These are phyloP conservation scores for Ictalurus furcatus DNA, from an alignment of 2,113 vertebrate genomes.

Conservation along the genomic window DNA sequence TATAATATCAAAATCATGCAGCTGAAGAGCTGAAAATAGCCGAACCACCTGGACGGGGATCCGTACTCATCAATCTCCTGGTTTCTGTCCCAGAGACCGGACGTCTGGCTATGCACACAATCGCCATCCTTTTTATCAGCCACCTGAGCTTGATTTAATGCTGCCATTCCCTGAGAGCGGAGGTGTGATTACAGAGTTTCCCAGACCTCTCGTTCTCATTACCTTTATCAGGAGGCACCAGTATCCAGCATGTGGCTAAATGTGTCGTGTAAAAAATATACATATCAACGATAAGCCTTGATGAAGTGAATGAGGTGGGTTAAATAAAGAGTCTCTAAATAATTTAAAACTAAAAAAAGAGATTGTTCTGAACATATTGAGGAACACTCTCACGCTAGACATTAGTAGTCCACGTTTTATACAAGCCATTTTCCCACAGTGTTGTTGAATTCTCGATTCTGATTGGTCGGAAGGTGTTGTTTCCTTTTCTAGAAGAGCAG, in stretches of 20 bases:
- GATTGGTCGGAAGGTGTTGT: not conserved
- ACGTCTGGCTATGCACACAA: conserved; percentile 59
- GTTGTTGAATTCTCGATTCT: not conserved
- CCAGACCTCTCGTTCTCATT: conserved; percentile 51
- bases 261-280: not conserved
- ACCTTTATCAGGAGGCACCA: conserved; percentile 24
- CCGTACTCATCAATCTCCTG: conserved; percentile 64
- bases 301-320: not conserved
- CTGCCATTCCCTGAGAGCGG: conserved; percentile 54
- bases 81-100: conserved; percentile 53
- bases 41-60: conserved; percentile 54
- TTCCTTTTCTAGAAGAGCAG: not conserved
- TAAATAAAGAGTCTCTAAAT: not conserved
- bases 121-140: conserved; percentile 67
- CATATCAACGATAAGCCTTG: not conserved
- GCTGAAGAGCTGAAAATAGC: conserved; percentile 64
- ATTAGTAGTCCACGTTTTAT: not conserved
- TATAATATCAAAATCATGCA: conserved; percentile 40
- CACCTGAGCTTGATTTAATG: conserved; percentile 73
- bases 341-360: not conserved
- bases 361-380: not conserved
- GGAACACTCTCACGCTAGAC: not conserved
- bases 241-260: conserved; percentile 6
- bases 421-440: too few relatives aligned
- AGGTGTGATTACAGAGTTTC: conserved; percentile 61